A percentile compares a stretch with the other conserved stretches of the same genome.
phyloP scores from a whole-genome alignment of 2,888 invertebrate genomes.

The Phyto melanocephala region DNA sequence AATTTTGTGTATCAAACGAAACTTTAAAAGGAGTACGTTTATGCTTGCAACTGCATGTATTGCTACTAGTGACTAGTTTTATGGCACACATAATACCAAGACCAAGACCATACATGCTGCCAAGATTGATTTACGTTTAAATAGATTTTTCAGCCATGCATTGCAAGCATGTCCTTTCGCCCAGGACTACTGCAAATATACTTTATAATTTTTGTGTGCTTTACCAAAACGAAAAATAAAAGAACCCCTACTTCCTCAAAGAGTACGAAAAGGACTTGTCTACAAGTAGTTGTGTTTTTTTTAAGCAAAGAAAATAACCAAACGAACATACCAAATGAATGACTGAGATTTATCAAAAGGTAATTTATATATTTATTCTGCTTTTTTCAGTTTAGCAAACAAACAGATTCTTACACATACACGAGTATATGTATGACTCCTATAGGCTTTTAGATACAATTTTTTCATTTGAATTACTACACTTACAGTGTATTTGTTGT shows the following conservation, averaged over 20 bases:
- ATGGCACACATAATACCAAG: not conserved
- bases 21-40: not conserved
- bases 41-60: not conserved
- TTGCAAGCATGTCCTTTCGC: slow-evolving; percentile 36
- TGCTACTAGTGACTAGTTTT: not conserved
- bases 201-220: slow-evolving; percentile 49
- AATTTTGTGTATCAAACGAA: too few relatives aligned
- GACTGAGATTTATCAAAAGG: slow-evolving; percentile 79
- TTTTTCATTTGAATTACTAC: slow-evolving; percentile 52
- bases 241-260: not conserved
- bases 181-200: slow-evolving; percentile 24
- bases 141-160: slow-evolving; percentile 75
- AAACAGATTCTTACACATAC: not conserved
- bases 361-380: slow-evolving; percentile 76
- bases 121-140: slow-evolving; percentile 78
- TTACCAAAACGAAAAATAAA: not conserved
- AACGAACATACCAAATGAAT: slow-evolving; percentile 66
- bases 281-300: slow-evolving; percentile 25
- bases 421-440: slow-evolving; percentile 47
- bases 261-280: not conserved
- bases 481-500: not conserved
- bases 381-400: not conserved
- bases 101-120: slow-evolving; percentile 31
- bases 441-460: slow-evolving; percentile 60
- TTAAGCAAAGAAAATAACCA: slow-evolving; percentile 43